A percentile compares a stretch with the other conserved stretches of the same genome.
Evolutionary conservation across 2,797 vertebrate genomes (phyloP).

Genomic region (Onychomys leucogaster): DNA sequence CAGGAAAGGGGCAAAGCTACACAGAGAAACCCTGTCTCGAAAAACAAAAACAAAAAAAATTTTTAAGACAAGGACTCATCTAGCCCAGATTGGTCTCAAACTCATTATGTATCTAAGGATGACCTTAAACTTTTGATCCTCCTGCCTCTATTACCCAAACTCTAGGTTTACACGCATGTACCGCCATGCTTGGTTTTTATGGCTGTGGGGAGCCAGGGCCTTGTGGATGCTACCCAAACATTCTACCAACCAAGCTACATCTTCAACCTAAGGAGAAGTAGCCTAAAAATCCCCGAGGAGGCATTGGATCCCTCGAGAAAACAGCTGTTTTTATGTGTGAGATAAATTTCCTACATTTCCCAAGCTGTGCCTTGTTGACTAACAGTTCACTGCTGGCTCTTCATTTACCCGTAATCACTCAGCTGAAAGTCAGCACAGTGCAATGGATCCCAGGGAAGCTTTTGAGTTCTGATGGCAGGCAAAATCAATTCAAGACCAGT

Average conservation of each 20-base stretch:
- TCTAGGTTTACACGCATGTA: neutral
- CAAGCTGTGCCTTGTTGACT: neutral
- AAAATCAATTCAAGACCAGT: constrained; percentile 6
- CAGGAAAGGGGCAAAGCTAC: too few species aligned
- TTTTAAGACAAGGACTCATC: neutral
- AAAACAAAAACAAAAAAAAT: neutral
- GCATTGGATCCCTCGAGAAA: neutral
- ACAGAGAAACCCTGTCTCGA: too few species aligned
- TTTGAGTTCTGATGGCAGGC: constrained; percentile 23
- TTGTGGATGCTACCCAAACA: neutral
- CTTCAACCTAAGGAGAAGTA: neutral
- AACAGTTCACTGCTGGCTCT: neutral
- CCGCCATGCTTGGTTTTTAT: neutral
- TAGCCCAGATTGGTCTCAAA: neutral
- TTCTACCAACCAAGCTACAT: neutral
- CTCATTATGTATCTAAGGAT: neutral
- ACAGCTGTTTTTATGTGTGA: neutral
- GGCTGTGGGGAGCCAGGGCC: neutral
- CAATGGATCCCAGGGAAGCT: neutral
- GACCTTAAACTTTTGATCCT: neutral
- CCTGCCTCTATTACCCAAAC: neutral
- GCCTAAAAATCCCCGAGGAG: neutral
- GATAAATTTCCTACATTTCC: neutral
- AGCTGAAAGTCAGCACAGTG: neutral
- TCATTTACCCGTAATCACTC: neutral